These are phyloP conservation scores for Paraplagusia blochii DNA, from an alignment of 2,113 vertebrate species.

Conservation along the genomic window DNA sequence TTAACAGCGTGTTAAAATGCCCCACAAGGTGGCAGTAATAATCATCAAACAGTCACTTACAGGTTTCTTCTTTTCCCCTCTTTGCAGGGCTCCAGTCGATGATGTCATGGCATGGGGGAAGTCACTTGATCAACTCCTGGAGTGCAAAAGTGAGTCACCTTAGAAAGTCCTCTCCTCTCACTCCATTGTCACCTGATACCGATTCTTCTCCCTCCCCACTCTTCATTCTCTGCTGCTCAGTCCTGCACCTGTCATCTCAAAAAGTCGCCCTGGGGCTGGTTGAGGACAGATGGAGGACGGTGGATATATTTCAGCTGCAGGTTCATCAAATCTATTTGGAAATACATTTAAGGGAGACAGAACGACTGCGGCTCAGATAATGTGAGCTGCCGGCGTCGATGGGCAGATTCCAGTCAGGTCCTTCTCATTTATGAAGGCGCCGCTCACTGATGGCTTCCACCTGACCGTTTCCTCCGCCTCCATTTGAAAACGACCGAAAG, in stretches of 20 bases:
- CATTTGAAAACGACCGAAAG: conserved; percentile 44
- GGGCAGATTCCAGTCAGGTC: conserved; percentile 28
- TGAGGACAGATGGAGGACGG: background rate
- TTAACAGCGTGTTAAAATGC: no score
- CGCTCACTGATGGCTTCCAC: conserved; percentile 29
- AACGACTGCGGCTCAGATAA: conserved; percentile 35
- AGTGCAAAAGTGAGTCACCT: conserved; percentile 53
- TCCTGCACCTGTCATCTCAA: conserved; percentile 1
- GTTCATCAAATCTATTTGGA: conserved; percentile 54
- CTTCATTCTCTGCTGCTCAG: conserved; percentile 2
- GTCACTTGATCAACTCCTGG: conserved; percentile 51
- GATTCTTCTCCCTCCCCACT: conserved; percentile 1
- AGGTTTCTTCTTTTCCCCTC: background rate
- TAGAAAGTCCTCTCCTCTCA: conserved; percentile 4
- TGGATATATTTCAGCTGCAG: conserved; percentile 31
- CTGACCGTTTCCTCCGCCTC: conserved; percentile 27
- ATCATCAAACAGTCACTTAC: background rate
- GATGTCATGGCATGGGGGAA: conserved; percentile 43
- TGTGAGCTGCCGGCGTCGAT: conserved; percentile 44
- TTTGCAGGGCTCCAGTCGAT: conserved; percentile 45
- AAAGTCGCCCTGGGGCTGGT: conserved; percentile 15
- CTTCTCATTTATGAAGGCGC: conserved; percentile 41
- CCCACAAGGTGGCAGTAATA: no score
- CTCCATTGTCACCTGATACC: background rate
- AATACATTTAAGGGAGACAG: conserved; percentile 35